These are phyloP conservation scores for Euspilapteryx auroguttella DNA, from an alignment of 2,888 invertebrate species.

Conservation along the genomic window DNA sequence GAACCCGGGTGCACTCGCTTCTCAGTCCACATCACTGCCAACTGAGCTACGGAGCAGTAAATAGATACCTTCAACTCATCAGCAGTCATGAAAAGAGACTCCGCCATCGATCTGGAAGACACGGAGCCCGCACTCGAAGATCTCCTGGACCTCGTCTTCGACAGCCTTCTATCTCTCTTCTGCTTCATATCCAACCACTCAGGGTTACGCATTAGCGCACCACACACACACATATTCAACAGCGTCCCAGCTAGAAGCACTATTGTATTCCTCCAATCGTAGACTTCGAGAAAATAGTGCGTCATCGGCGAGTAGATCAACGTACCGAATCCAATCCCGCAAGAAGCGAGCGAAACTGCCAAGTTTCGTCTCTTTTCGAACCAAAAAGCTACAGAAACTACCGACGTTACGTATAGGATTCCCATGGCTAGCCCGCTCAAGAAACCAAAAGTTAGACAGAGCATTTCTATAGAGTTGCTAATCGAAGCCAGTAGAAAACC, in stretches of 20 bases:
- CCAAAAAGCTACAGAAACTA: constrained; percentile 90
- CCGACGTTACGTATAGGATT: constrained; percentile 83
- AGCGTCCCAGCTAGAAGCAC: constrained; percentile 79
- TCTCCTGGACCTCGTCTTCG: constrained; percentile 28
- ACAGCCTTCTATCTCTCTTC: constrained; percentile 43
- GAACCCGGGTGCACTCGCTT: no score
- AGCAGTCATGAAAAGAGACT: constrained; percentile 55
- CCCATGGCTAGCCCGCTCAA: constrained; percentile 83
- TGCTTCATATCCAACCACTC: constrained; percentile 75
- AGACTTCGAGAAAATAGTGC: constrained; percentile 69
- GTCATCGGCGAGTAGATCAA: constrained; percentile 86
- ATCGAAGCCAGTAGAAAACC: constrained; percentile 76
- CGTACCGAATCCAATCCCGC: constrained; percentile 87
- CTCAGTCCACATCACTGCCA: no score
- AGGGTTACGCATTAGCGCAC: constrained; percentile 83
- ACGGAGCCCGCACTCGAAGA: constrained; percentile 53
- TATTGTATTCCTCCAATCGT: constrained; percentile 80
- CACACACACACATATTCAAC: constrained; percentile 84
- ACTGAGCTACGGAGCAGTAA: no score
- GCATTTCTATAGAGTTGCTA: constrained; percentile 70
- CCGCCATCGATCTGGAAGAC: constrained; percentile 45
- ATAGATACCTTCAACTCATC: constrained; percentile 68
- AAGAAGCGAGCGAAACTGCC: constrained; percentile 84
- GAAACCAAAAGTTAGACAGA: constrained; percentile 82
- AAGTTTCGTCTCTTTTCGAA: constrained; percentile 85